These are phyloP conservation scores for Micronycteris hirsuta DNA, from an alignment of 2,113 vertebrate genomes.

Conservation along the genomic window DNA sequence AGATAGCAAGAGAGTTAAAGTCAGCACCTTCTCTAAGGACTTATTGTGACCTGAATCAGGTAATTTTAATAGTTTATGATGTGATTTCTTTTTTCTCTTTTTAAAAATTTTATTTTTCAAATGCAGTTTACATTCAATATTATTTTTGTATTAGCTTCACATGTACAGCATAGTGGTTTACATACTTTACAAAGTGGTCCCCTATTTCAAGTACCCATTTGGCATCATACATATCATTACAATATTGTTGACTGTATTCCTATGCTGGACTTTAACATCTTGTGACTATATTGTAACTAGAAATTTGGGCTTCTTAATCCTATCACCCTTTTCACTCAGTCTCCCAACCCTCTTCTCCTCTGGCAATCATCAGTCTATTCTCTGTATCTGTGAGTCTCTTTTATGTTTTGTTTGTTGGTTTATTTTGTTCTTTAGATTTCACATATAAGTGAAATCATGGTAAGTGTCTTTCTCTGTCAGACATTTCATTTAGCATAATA, in stretches of 20 bases:
- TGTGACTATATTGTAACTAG: neutral
- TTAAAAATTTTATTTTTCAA: neutral
- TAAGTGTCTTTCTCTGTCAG: neutral
- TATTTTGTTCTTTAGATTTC: neutral
- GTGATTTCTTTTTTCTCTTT: neutral
- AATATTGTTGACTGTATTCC: neutral
- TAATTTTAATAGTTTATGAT: slow-evolving; percentile 60
- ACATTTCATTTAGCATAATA: neutral
- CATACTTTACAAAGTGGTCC: neutral
- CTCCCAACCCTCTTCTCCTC: neutral
- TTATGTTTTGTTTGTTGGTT: neutral
- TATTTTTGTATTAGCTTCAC: neutral
- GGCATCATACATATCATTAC: neutral
- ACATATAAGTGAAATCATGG: neutral
- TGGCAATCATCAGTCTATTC: neutral
- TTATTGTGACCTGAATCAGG: slow-evolving; percentile 79
- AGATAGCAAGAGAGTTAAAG: slow-evolving; percentile 83
- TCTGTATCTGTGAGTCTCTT: neutral
- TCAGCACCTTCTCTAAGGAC: slow-evolving; percentile 75
- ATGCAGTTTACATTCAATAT: neutral
- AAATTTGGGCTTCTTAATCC: neutral
- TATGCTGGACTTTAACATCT: neutral
- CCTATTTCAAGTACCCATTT: neutral
- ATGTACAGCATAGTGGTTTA: neutral
- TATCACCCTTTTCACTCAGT: neutral